phyloP scores from a whole-genome alignment of 2,888 invertebrate genomes.

The Miltochrista miniata region DNA sequence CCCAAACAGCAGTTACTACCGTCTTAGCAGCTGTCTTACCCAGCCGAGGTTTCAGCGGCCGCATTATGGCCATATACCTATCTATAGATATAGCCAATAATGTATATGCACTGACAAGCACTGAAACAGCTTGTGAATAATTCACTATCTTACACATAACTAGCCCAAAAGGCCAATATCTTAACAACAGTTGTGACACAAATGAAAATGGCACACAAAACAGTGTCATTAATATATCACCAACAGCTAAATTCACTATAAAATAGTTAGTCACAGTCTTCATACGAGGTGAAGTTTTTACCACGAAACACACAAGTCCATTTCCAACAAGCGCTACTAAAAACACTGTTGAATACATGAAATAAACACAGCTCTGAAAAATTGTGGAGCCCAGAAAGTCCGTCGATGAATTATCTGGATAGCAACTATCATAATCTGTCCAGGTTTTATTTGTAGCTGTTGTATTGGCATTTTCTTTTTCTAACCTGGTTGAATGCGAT shows the following conservation, averaged over 20 bases:
- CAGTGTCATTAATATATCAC: constrained; percentile 94
- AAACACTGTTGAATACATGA: constrained; percentile 89
- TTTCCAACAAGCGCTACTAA: constrained; percentile 89
- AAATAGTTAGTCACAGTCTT: constrained; percentile 96
- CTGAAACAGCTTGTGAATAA: constrained; percentile 92
- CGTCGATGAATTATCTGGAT: constrained; percentile 42
- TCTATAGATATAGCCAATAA: constrained; percentile 95
- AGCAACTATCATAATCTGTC: constrained; percentile 52
- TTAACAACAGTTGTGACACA: constrained; percentile 89
- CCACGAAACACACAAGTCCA: constrained; percentile 93
- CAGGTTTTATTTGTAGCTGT: constrained; percentile 49
- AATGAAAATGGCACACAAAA: constrained; percentile 97
- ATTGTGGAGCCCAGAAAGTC: constrained; percentile 70
- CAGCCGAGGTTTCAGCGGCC: constrained; percentile 92
- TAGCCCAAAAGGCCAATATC: constrained; percentile 95
- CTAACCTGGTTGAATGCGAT: constrained; percentile 25
- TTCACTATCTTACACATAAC: constrained; percentile 92
- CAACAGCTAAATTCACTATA: constrained; percentile 94
- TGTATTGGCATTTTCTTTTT: constrained; percentile 33
- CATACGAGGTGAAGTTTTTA: constrained; percentile 92
- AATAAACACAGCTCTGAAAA: constrained; percentile 86
- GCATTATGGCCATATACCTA: constrained; percentile 95
- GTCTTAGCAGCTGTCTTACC: constrained; percentile 87
- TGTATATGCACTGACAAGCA: constrained; percentile 94
- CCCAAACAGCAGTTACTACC: constrained; percentile 89